Base-by-base conservation (phyloP, 30 jellyfish, hydroid and myxozoan species). In the Sanderia malayensis region DNA sequence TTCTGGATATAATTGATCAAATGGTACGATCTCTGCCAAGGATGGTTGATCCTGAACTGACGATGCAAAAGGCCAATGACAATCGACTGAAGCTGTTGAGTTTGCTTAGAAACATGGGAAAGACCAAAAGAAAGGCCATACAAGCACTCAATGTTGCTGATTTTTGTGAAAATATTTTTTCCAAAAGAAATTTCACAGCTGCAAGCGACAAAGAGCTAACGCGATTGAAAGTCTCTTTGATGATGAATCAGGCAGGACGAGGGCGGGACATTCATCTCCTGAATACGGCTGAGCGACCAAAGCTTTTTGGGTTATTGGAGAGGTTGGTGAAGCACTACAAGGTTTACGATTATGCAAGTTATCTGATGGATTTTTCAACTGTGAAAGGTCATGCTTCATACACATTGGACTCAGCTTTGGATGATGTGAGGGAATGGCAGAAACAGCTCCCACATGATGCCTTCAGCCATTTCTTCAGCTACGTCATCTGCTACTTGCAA, bases 1-100 rank as follows among this genome's bases (percentile, higher is more conserved):
- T 77, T 0, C 66, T 77, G 20, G 88, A 77, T 65, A 67, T 30
- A 77, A 69, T 77, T 20, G 88, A 77, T 32, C 81, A 37, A 37
- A 77, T 77, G 23, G 88, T 77, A n/a, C 64, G 46, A 27, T 53
- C 88, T 18, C 81, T 77, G 31, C 81, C 73, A 49, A 27, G 66
- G 17, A 23, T 77, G 66, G 9, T 29, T 37, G 74, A 63, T 31
- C 88, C 81, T 31, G 73, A 26, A 25, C 74, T 27, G 19, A 77
- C 88, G 3, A 49, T 33, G 60, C 24, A 24, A 22, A 30, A 45
- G 31, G 88, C 88, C 28, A 77, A 63, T 46, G 88, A 77, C 26
- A 53, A 59, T 53, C 71, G 88, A 25, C 44, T 66, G 1, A n/a
- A n/a, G n/a, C n/a, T n/a, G n/a, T n/a, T n/a, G 44, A 23, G 31